Percentiles rank a stretch among this genome's conserved stretches.
Evolutionary conservation across 2,888 invertebrate genomes (phyloP).

Genomic region (Byasa hedistus): DNA sequence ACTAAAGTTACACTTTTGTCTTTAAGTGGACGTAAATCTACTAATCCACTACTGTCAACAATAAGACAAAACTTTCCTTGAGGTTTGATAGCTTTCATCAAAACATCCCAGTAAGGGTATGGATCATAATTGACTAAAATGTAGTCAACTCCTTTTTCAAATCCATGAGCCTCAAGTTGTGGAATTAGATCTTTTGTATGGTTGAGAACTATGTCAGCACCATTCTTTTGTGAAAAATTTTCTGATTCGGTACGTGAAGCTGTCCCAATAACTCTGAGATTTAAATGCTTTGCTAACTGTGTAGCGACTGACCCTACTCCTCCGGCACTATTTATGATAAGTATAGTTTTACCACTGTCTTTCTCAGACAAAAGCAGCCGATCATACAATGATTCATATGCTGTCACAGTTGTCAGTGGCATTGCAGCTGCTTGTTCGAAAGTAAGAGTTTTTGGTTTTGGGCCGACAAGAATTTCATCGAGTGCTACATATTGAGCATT

Average conservation of each 20-base stretch:
- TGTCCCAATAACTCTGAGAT: constrained; percentile 67
- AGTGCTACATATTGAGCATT: constrained; percentile 66
- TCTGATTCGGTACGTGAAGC: constrained; percentile 61
- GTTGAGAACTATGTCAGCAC: constrained; percentile 61
- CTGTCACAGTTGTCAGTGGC: constrained; percentile 59
- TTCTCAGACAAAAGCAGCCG: constrained; percentile 59
- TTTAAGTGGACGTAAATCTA: constrained; percentile 58
- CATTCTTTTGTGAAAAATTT: constrained; percentile 52
- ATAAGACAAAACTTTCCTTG: constrained; percentile 67
- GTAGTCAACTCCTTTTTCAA: constrained; percentile 58
- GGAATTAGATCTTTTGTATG: constrained; percentile 57
- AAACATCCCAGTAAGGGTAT: constrained; percentile 64
- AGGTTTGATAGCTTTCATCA: constrained; percentile 62
- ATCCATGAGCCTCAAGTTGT: constrained; percentile 57
- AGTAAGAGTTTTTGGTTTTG: constrained; percentile 59
- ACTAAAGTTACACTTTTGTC: constrained; percentile 66
- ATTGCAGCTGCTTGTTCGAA: constrained; percentile 71
- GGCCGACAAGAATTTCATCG: constrained; percentile 56
- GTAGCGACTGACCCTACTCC: constrained; percentile 69
- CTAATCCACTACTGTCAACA: constrained; percentile 61
- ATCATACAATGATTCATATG: constrained; percentile 62
- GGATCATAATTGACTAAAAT: constrained; percentile 69
- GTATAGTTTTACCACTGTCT: constrained; percentile 59
- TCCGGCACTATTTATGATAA: constrained; percentile 69
- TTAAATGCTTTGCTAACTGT: constrained; percentile 60